A percentile compares a stretch with the other conserved stretches of the same genome.
These are phyloP conservation scores for Prunella strophiata DNA, from an alignment of 2,797 vertebrate species.

Conservation along the genomic window DNA sequence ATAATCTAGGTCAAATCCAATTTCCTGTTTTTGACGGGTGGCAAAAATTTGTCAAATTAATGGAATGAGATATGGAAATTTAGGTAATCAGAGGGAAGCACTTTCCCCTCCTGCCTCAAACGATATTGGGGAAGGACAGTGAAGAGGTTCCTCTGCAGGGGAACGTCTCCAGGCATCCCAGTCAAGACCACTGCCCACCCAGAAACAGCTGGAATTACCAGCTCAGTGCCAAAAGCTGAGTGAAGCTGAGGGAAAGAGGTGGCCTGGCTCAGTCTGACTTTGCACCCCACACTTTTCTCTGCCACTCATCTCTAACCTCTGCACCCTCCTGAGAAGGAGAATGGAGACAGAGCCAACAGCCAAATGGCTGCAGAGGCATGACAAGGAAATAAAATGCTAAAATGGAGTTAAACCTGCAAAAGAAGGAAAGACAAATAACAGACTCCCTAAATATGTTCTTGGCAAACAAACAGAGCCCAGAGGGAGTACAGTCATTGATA, in stretches of 20 bases:
- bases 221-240: background rate
- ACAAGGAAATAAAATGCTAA: background rate
- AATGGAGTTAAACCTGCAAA: constrained; percentile 34
- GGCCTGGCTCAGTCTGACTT: background rate
- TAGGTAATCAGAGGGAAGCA: constrained; percentile 16
- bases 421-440: constrained; percentile 55
- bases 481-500: constrained; percentile 58
- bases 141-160: background rate
- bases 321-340: background rate
- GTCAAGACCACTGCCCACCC: background rate
- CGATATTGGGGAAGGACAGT: background rate
- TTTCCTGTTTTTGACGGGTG: constrained; percentile 74
- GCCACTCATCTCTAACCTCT: background rate
- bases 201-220: background rate
- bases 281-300: background rate
- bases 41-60: constrained; percentile 67
- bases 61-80: constrained; percentile 43
- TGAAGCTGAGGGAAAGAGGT: rapidly evolving
- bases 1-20: constrained; percentile 77
- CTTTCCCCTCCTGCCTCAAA: background rate
- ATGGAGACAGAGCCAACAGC: background rate
- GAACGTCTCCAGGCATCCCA: background rate
- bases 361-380: background rate
- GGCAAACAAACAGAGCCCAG: constrained; percentile 61
- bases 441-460: constrained; percentile 56